A percentile compares a stretch with the other conserved stretches of the same genome.
phyloP scores from a whole-genome alignment of 1,140 invertebrate species.

The Diploscapter pachys region DNA sequence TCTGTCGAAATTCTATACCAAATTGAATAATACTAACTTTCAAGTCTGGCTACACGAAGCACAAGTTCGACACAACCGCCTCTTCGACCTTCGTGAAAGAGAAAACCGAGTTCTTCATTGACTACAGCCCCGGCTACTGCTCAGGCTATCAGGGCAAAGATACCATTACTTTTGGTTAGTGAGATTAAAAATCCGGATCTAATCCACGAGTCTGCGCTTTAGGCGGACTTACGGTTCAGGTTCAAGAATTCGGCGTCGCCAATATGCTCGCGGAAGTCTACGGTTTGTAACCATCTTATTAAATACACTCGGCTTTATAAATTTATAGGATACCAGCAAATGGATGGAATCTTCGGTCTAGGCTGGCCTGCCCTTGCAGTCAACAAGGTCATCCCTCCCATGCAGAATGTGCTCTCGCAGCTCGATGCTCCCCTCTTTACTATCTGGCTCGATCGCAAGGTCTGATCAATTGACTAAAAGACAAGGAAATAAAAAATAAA shows the following conservation, averaged over 20 bases:
- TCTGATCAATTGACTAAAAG: constrained; percentile 20
- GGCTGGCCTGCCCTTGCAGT: constrained; percentile 46
- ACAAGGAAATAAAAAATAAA: neutral
- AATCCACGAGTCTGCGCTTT: neutral
- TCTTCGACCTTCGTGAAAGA: constrained; percentile 40
- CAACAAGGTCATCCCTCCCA: constrained; percentile 45
- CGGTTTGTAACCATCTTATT: constrained; percentile 8
- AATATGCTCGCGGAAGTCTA: constrained; percentile 42
- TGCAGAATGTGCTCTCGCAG: constrained; percentile 44
- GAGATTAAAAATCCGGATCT: too few relatives aligned
- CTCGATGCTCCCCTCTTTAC: constrained; percentile 42
- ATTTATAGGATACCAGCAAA: constrained; percentile 35
- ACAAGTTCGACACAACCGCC: constrained; percentile 38
- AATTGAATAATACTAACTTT: neutral
- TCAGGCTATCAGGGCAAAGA: constrained; percentile 36
- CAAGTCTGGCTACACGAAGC: constrained; percentile 37
- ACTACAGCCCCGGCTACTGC: constrained; percentile 42
- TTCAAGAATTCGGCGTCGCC: constrained; percentile 44
- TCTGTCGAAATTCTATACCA: neutral
- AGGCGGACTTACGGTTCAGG: constrained; percentile 35
- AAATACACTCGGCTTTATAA: too few relatives aligned
- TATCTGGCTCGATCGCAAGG: constrained; percentile 45
- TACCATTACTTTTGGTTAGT: constrained; percentile 26
- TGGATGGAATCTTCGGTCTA: constrained; percentile 47
- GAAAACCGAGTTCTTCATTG: constrained; percentile 35